Percentiles rank a stretch among this genome's conserved stretches.
Conservation (phyloP, 2,797 vertebrate genomes). For the Aldrovandia affinis region DNA sequence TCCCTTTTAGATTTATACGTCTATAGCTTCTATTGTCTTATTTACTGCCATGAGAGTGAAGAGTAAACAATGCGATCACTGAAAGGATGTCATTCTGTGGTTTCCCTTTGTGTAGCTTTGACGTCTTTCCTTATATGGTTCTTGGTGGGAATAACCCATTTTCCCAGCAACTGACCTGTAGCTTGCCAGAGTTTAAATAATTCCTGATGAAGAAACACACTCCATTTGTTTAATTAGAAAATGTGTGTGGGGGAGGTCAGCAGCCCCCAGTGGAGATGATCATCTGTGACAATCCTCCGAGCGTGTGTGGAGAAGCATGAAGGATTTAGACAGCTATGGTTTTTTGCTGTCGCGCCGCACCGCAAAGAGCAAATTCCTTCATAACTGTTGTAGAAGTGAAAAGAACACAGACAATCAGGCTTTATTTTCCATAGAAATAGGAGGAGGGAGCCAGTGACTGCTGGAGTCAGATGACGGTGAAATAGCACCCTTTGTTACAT, state of each 20-base stretch:
- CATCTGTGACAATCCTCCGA: neutral
- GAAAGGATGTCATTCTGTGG: slow-evolving; percentile 28
- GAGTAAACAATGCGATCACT: slow-evolving; percentile 5
- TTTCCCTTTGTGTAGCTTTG: slow-evolving; percentile 15
- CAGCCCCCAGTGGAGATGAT: neutral
- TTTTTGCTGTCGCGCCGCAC: neutral
- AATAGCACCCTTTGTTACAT: too few species aligned
- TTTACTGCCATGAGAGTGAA: neutral
- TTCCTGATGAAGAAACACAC: neutral
- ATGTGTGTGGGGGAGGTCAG: neutral
- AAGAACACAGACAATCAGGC: neutral
- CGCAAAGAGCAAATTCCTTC: neutral
- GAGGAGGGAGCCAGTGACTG: too few species aligned
- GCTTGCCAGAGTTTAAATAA: neutral
- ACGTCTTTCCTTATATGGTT: slow-evolving; percentile 1
- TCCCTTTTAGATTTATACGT: neutral
- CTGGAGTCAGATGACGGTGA: too few species aligned
- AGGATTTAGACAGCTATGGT: neutral
- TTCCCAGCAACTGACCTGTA: neutral
- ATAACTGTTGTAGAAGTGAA: neutral
- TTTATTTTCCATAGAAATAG: neutral
- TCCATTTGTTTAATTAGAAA: neutral
- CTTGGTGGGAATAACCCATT: neutral
- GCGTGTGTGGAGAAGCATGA: neutral
- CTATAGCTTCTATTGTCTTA: slow-evolving; percentile 17